Evolutionary conservation across 2,888 invertebrate species (phyloP).

Genomic region (Caenorhabditis afra): DNA sequence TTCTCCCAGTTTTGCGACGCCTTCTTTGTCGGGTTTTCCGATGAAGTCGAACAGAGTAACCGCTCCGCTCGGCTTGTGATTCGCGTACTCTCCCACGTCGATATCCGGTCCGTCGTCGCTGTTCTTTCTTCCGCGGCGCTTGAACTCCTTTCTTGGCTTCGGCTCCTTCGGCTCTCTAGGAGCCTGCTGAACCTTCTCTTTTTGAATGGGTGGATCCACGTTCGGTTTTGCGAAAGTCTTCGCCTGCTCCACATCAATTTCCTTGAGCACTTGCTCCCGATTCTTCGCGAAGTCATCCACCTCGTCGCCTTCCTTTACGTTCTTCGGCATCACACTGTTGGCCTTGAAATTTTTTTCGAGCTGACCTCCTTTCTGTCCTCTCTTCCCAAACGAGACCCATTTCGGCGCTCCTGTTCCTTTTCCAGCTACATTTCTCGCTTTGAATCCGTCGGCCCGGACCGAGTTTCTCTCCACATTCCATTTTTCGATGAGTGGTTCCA

Average conservation of each 20-base stretch:
- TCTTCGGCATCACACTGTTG: conserved; percentile 58
- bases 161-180: conserved; percentile 22
- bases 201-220: conserved; percentile 19
- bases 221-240: conserved; percentile 53
- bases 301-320: conserved; percentile 29
- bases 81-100: conserved; percentile 41
- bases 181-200: conserved; percentile 14
- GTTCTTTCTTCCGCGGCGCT: conserved; percentile 42
- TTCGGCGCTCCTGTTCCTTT: conserved; percentile 62
- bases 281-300: conserved; percentile 52
- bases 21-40: conserved; percentile 11
- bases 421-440: conserved; percentile 29
- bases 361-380: conserved; percentile 11
- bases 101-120: conserved; percentile 50
- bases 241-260: conserved; percentile 12
- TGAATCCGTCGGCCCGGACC: conserved; percentile 47
- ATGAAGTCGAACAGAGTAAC: conserved; percentile 62
- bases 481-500: conserved; percentile 72
- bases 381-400: conserved; percentile 69
- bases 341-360: conserved; percentile 61
- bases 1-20: conserved; percentile 6
- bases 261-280: conserved; percentile 45
- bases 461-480: conserved; percentile 70
- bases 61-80: conserved; percentile 42
- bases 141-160: conserved; percentile 19